A percentile compares a stretch with the other conserved stretches of the same genome.
These are phyloP conservation scores for Blomia tropicalis DNA, from an alignment of 2,888 invertebrate genomes.

Conservation along the genomic window DNA sequence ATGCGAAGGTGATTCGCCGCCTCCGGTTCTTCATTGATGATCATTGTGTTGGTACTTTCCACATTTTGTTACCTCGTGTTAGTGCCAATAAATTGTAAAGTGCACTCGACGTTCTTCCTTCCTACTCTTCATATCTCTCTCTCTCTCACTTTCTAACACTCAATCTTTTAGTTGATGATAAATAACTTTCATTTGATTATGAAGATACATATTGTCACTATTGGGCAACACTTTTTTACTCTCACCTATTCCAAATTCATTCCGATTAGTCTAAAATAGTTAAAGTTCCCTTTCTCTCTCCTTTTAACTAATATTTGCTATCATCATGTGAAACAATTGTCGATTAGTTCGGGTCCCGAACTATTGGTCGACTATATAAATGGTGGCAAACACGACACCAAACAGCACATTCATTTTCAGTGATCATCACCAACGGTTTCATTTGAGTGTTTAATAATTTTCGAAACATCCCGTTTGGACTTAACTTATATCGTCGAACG, in stretches of 20 bases:
- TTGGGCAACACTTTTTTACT: background rate
- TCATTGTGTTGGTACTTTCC: background rate
- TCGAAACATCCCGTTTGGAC: too few relatives aligned
- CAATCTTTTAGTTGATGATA: background rate
- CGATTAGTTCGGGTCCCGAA: background rate
- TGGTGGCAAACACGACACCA: background rate
- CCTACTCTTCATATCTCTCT: background rate
- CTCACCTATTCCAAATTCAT: background rate
- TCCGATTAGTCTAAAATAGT: conserved; percentile 9
- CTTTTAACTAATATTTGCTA: background rate
- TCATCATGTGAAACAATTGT: background rate
- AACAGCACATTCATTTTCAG: background rate
- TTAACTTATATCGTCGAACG: too few relatives aligned
- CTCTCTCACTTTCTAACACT: background rate
- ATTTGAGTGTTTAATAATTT: too few relatives aligned
- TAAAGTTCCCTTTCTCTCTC: background rate
- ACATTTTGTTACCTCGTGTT: background rate
- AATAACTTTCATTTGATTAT: background rate
- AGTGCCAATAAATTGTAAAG: background rate
- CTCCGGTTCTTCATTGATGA: background rate
- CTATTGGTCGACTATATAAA: background rate
- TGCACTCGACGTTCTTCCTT: background rate
- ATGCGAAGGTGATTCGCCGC: background rate
- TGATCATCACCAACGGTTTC: too few relatives aligned
- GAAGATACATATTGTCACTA: background rate